Evolutionary conservation across 2,113 vertebrate genomes (phyloP).

Genomic region (Oreochromis aureus): DNA sequence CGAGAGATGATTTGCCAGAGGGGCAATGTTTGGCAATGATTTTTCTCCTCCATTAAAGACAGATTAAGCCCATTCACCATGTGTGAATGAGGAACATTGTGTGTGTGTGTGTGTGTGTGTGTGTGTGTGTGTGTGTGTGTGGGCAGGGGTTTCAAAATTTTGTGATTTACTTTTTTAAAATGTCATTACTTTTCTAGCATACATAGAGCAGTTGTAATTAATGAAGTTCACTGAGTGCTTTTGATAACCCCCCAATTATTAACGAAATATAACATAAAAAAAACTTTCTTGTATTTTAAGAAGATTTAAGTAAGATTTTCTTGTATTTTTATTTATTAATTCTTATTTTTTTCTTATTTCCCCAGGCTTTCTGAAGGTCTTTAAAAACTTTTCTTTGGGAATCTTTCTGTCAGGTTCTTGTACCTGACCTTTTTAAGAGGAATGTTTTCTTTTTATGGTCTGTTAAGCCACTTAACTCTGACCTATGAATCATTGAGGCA

Average conservation of each 20-base stretch:
- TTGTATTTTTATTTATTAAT: neutral
- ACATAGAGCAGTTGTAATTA: neutral
- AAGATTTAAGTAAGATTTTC: neutral
- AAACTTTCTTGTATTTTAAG: neutral
- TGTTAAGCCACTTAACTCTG: neutral
- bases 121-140: neutral
- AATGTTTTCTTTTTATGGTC: neutral
- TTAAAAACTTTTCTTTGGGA: fast-evolving
- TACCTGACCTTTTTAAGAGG: neutral
- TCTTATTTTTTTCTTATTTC: neutral
- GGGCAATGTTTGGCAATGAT: slow-evolving; percentile 14
- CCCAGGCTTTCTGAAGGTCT: neutral
- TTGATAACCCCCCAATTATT: neutral
- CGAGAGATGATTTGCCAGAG: slow-evolving; percentile 10
- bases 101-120: neutral
- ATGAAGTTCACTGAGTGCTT: neutral
- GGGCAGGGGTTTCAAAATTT: neutral
- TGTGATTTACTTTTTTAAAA: neutral
- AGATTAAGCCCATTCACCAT: slow-evolving; percentile 21
- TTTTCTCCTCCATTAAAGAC: slow-evolving; percentile 26
- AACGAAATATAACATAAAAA: neutral
- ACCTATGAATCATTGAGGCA: neutral
- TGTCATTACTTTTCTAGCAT: neutral
- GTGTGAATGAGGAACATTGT: neutral
- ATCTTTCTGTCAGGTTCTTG: neutral